These are phyloP conservation scores for Lepidotrigona ventralis DNA, from an alignment of 1,140 invertebrate species.

Conservation along the genomic window DNA sequence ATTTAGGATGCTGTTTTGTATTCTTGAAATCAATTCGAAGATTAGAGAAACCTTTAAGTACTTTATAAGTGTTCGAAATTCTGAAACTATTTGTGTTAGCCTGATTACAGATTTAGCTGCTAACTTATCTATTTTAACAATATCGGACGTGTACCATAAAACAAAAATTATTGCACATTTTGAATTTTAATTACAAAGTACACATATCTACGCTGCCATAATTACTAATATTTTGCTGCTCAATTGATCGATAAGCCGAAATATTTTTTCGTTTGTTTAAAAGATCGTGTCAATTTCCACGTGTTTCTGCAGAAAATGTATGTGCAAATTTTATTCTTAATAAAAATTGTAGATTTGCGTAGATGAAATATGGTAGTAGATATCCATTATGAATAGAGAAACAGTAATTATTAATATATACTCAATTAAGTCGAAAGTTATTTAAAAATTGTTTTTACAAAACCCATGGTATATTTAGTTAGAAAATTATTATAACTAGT, in stretches of 20 bases:
- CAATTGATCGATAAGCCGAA: background rate
- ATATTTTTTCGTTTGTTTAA: background rate
- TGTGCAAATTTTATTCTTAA: constrained; percentile 40
- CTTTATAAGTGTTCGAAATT: background rate
- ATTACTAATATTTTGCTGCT: constrained; percentile 22
- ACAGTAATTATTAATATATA: constrained; percentile 4
- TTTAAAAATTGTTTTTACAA: constrained; percentile 8
- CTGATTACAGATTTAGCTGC: constrained; percentile 30
- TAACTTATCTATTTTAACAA: constrained; percentile 39
- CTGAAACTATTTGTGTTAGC: constrained; percentile 27
- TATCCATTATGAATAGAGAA: constrained; percentile 19
- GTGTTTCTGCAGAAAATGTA: constrained; percentile 5
- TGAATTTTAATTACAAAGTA: constrained; percentile 30
- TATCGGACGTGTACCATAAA: constrained; percentile 44
- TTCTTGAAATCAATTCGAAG: background rate
- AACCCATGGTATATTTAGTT: constrained; percentile 29
- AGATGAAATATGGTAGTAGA: constrained; percentile 26
- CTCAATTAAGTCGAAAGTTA: background rate
- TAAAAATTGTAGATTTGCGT: constrained; percentile 32
- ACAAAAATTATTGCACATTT: constrained; percentile 31
- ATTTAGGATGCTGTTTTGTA: background rate
- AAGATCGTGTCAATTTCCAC: constrained; percentile 16
- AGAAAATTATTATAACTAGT: constrained; percentile 28
- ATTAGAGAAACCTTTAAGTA: background rate
- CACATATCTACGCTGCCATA: constrained; percentile 40